These are phyloP conservation scores for Erannis defoliaria DNA, from an alignment of 2,888 invertebrate genomes.

Conservation along the genomic window DNA sequence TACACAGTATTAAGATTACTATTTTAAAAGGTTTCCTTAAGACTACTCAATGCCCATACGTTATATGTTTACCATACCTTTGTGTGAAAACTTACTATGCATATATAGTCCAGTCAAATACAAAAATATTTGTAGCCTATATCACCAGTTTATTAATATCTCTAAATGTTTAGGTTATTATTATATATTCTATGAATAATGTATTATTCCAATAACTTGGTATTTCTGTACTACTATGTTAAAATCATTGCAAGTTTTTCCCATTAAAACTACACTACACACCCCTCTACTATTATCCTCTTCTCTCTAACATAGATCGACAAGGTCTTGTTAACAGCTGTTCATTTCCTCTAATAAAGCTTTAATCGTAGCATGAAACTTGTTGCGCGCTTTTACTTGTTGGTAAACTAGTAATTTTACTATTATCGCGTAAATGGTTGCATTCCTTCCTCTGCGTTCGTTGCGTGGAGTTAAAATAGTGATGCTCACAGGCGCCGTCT, in stretches of 20 bases:
- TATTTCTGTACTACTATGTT: not conserved
- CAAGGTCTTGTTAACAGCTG: slow-evolving; percentile 26
- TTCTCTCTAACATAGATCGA: slow-evolving; percentile 17
- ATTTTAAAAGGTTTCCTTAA: too few species aligned
- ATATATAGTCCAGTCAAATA: too few species aligned
- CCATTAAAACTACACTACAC: slow-evolving; percentile 1
- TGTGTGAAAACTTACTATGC: too few species aligned
- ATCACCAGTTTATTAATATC: too few species aligned
- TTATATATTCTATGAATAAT: not conserved
- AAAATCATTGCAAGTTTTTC: not conserved
- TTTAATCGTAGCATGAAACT: slow-evolving; percentile 38
- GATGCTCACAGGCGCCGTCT: slow-evolving; percentile 60
- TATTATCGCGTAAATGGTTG: slow-evolving; percentile 65
- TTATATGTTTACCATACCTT: too few species aligned
- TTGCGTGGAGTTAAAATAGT: slow-evolving; percentile 31
- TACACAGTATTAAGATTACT: too few species aligned
- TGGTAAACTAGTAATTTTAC: slow-evolving; percentile 62
- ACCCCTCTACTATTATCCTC: not conserved
- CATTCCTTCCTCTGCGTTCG: slow-evolving; percentile 52
- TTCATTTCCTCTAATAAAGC: slow-evolving; percentile 47
- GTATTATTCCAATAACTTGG: not conserved
- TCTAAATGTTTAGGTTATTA: not conserved
- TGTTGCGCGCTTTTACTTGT: slow-evolving; percentile 44
- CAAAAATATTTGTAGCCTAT: too few species aligned
- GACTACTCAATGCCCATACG: too few species aligned